Percentiles rank a stretch among this genome's conserved stretches.
Conservation (phyloP, 1,140 invertebrate genomes). For the Drosophila littoralis region DNA sequence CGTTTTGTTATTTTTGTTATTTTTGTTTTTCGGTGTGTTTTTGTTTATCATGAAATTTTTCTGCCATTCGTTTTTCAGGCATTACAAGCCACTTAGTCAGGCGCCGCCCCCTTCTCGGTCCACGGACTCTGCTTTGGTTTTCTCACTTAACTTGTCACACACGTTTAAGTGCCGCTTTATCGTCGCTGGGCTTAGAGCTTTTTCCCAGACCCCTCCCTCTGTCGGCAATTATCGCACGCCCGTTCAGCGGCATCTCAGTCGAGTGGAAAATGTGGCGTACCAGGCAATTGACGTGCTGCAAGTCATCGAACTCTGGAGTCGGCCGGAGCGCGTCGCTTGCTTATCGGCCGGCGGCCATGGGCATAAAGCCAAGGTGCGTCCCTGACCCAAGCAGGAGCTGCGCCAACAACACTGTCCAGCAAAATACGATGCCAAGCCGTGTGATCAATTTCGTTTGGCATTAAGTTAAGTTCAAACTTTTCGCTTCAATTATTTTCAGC, state of each 20-base stretch:
- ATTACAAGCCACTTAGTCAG: slow-evolving; percentile 34
- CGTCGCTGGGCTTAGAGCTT: slow-evolving; percentile 17
- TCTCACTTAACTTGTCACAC: slow-evolving; percentile 66
- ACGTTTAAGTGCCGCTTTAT: slow-evolving; percentile 9
- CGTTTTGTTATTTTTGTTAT: slow-evolving; percentile 32
- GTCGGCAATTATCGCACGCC: slow-evolving; percentile 20
- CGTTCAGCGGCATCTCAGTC: slow-evolving; percentile 33
- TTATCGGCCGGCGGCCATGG: neutral
- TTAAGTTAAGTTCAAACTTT: too few relatives aligned
- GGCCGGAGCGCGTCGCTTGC: neutral
- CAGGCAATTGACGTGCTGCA: slow-evolving; percentile 26
- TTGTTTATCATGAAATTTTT: slow-evolving; percentile 27
- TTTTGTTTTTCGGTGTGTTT: slow-evolving; percentile 28
- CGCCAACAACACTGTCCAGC: neutral
- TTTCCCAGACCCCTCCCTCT: neutral
- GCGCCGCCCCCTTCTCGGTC: slow-evolving; percentile 23
- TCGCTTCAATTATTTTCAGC: too few relatives aligned
- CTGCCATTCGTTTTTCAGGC: slow-evolving; percentile 26
- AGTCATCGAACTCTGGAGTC: slow-evolving; percentile 40
- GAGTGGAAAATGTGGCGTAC: slow-evolving; percentile 41
- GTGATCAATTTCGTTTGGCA: neutral
- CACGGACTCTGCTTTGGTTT: slow-evolving; percentile 66
- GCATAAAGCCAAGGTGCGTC: neutral
- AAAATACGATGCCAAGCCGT: neutral
- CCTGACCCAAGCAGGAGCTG: neutral